Base-by-base conservation (phyloP, 2,888 invertebrate species). In the Eupithecia subfuscata region DNA sequence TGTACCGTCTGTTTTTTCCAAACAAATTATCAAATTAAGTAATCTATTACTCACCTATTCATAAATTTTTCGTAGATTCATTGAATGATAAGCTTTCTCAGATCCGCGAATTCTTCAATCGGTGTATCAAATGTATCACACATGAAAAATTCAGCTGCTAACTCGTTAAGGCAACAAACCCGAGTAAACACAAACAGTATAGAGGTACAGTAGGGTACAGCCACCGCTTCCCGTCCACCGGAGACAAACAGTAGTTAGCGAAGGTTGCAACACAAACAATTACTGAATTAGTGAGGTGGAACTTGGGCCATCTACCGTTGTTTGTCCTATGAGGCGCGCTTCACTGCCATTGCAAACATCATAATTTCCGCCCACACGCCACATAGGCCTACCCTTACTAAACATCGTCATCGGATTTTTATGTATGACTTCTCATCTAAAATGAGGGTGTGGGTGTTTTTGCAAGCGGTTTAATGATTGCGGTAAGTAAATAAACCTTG, bases 181-280 rank as follows among this genome's bases (percentile, higher is more conserved):
- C 22, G 5, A 60, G 22, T 12, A 12, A 60, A 25, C 22, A 25
- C 5, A 60, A 60, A 60, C 60, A 60, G 60, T 60, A 22, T 60
- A 60, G 12, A 60, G 60, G 60, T 25, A 25, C 14, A 25, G 60
- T 6, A 60, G 25, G 56, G 60, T 14, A 14, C 11, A 25, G 25
- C 60, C 60, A 3, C 56, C 56, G 56, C 56, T 22, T 22, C 18
- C 56, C 56, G 56, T 25, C 56, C 25, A 25, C 60, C 25, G 60
- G 25, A 22, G 60, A 60, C 60, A 67, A 67, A 67, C 67, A 67
- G 43, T 67, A 67, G 67, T 67, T 67, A 67, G n/a, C 65, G 40
- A 37, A 67, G 67, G 67, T 67, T n/a, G 67, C 22, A 37, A 37
- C 34, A 67, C 67, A 67, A 65, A 67, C 43, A 43, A 60, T 60